Base-by-base conservation (phyloP, 2,797 vertebrate species). In the Rhyacichthys aspro region DNA sequence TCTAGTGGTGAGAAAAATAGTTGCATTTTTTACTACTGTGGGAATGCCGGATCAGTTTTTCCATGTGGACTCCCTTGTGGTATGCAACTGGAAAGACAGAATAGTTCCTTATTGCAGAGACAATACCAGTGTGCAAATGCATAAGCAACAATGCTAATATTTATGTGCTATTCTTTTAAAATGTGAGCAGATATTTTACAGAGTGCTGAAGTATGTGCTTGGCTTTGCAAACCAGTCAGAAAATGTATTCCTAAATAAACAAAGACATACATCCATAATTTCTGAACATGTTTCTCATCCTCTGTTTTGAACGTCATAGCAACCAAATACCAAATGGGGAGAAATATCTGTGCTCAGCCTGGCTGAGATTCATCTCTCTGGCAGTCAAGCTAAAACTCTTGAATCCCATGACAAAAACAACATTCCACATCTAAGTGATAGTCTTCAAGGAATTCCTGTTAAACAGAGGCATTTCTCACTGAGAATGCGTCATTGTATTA, bases 331-430 rank as follows among this genome's bases (percentile, higher is more conserved):
- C 63, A 33, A 83, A 49, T 16, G 71, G 69, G 78, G 76, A 81
- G 75, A 87, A 81, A 81, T 80, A 89, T 82, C 63, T 81, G 76
- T 70, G 71, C 11, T 59, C 75, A 78, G 81, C 79, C 82, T 81
- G 86, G 87, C 83, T 58, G 67, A 74, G 77, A 82, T 88, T 85
- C 88, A 90, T 88, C 79, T 70, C 58, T 53, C 72, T 80, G 77
- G 84, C 76, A 75, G 80, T 70, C 78, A 67, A 76, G 80, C 84
- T 80, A 84, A 87, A 88, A 86, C 79, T 83, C 74, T 70, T 70
- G 77, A 88, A 82, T 90, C 81, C 82, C 84, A 80, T 83, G 85
- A 85, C 79, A 86, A 87, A 86, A 90, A 89, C 86, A 89, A 86
- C 86, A 89, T 88, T 81, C 83, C 87, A 78, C 85, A 81, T 85